Evolutionary conservation across 2,113 vertebrate genomes (phyloP), one percentile per base, ranked within the genome.

Genomic region (Xiphophorus hellerii): DNA sequence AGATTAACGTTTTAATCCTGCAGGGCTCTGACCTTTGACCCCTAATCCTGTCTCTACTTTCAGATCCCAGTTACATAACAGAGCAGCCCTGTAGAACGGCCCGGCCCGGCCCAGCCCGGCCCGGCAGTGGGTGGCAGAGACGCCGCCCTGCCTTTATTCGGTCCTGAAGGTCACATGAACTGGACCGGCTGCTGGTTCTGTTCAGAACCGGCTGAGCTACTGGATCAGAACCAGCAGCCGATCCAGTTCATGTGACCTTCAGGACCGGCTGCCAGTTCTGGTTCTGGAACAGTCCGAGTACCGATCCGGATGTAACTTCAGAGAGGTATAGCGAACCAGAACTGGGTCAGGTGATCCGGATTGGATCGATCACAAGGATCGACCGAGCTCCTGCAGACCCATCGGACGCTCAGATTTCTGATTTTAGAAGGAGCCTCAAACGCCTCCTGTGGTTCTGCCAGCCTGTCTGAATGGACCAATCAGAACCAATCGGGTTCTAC

Each of bases 1-100:
- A 67, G 65, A 66, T 66, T 66, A 42, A n/a, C 37, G 15, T 28
- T 67, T 67, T 42, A 44, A 42, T 67, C 65, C 37, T 28, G 33
- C n/a, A 17, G 37, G n/a, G 28, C n/a, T n/a, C 31, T 64, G 62
- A 64, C 31, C 65, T 42, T 66, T 17, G 8, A 39, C 65, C 37
- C 37, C 3, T 66, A 37, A 66, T 66, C 65, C 65, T 28, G 65
- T 66, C 39, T 42, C 65, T 14, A 17, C 42, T 67, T 28, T 27
- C 35, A 67, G 65, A 67, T 67, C 28, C 39, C 14, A 67, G 37
- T 67, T 67, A 35, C n/a, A n/a, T 44, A 67, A 67, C 37, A 42
- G n/a, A 42, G n/a, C 1, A 13, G 20, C 37, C 35, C 22, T 10
- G 31, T 5, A n/a, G n/a, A 20, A 11, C 20, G 11, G 31, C 63